These are phyloP conservation scores for Chaenodraco wilsoni DNA, from an alignment of 2,797 vertebrate species.

Conservation along the genomic window DNA sequence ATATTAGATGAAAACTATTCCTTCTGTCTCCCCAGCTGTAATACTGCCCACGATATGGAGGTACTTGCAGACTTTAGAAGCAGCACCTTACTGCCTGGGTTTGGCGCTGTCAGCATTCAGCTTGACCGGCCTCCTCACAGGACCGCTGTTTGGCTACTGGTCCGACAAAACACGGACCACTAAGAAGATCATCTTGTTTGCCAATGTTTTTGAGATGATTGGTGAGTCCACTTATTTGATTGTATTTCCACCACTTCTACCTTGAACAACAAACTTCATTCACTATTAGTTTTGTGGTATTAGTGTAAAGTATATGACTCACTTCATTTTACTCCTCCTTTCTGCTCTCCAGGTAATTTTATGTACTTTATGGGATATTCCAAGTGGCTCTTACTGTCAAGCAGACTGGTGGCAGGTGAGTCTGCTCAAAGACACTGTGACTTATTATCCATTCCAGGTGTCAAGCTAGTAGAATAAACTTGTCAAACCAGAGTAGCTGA, in stretches of 20 bases:
- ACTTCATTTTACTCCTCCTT: neutral
- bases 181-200: conserved; percentile 86
- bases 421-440: neutral
- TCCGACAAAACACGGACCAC: conserved; percentile 84
- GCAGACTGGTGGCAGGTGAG: conserved; percentile 88
- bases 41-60: conserved; percentile 90
- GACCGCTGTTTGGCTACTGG: conserved; percentile 85
- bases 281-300: neutral
- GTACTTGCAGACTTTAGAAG: conserved; percentile 85
- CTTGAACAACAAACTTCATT: neutral
- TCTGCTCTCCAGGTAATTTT: conserved; percentile 83
- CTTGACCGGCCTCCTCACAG: conserved; percentile 85
- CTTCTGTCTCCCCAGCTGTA: conserved; percentile 80
- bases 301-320: neutral
- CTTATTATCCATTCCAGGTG: neutral
- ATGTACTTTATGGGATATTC: conserved; percentile 89
- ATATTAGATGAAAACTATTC: neutral
- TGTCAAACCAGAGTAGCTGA: neutral
- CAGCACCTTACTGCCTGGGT: conserved; percentile 87
- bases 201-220: conserved; percentile 87
- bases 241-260: neutral
- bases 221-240: conserved; percentile 70
- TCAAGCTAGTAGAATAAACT: neutral
- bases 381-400: conserved; percentile 88
- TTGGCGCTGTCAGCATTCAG: conserved; percentile 88